Percentiles rank a stretch among this genome's conserved stretches.
These are phyloP conservation scores for Micoletzkya japonica DNA, from an alignment of 2,888 invertebrate species.

Conservation along the genomic window DNA sequence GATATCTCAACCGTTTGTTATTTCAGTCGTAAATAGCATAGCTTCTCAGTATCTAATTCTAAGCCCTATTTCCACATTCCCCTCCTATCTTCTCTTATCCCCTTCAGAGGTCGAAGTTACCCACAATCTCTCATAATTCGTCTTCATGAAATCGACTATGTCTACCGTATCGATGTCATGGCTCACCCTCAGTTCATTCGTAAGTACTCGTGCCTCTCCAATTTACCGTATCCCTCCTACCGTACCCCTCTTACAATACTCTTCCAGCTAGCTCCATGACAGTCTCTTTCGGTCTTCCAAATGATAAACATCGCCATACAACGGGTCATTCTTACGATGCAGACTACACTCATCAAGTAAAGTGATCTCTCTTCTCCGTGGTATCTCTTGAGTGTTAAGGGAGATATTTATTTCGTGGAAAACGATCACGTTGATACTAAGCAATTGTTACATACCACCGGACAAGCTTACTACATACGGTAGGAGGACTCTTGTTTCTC, in stretches of 20 bases:
- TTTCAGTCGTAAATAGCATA: neutral
- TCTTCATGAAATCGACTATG: neutral
- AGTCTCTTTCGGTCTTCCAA: conserved; percentile 13
- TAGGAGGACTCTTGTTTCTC: neutral
- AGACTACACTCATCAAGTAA: conserved; percentile 3
- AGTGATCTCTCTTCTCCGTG: neutral
- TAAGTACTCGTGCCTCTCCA: neutral
- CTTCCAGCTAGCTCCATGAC: conserved; percentile 22
- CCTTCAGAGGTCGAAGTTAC: conserved; percentile 3
- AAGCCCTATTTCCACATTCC: neutral
- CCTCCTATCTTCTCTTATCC: neutral
- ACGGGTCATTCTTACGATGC: conserved; percentile 22
- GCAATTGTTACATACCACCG: conserved; percentile 6
- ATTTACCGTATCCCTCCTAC: neutral
- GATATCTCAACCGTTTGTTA: conserved; percentile 13
- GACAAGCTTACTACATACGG: conserved; percentile 17
- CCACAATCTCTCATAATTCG: conserved; percentile 15
- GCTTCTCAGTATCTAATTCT: neutral
- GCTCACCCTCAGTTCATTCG: conserved; percentile 21
- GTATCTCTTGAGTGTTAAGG: neutral
- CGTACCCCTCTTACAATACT: neutral
- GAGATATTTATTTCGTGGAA: conserved; percentile 6
- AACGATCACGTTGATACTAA: conserved; percentile 14
- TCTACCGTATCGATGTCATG: conserved; percentile 4
- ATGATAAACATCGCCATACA: conserved; percentile 7